These are phyloP conservation scores for Rhinoptilus africanus DNA, from an alignment of 2,113 vertebrate genomes.

Conservation along the genomic window DNA sequence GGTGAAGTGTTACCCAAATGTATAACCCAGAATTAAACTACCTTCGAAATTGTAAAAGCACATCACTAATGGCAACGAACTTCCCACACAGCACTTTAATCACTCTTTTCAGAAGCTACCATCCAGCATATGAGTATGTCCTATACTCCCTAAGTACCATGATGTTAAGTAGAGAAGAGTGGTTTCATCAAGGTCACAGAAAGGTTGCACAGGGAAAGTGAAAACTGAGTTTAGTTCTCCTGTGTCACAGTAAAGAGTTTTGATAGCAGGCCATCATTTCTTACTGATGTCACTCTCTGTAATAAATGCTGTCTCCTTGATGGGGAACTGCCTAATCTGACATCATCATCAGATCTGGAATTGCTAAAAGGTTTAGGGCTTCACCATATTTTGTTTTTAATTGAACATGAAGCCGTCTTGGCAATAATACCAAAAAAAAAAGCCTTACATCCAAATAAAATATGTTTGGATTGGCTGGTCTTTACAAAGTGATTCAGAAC, in stretches of 20 bases:
- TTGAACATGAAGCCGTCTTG: constrained; percentile 48
- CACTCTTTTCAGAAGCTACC: neutral
- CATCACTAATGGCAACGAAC: neutral
- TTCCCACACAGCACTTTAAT: neutral
- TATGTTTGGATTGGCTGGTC: constrained; percentile 50
- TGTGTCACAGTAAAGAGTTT: neutral
- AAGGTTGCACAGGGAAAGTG: neutral
- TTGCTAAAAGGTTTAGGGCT: constrained; percentile 39
- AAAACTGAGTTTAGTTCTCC: neutral
- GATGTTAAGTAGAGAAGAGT: neutral
- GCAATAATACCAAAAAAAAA: neutral
- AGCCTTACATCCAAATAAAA: constrained; percentile 48
- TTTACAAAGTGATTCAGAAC: constrained; percentile 43
- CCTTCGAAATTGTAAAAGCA: neutral
- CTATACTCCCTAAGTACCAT: neutral
- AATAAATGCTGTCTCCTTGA: constrained; percentile 11
- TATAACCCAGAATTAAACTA: neutral
- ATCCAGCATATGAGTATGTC: neutral
- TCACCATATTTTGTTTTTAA: constrained; percentile 45
- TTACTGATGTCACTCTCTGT: constrained; percentile 2
- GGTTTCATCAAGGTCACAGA: neutral
- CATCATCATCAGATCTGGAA: constrained; percentile 42
- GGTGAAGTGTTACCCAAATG: neutral
- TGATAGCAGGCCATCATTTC: neutral
- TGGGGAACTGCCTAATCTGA: constrained; percentile 45